Base-by-base conservation (phyloP, 2,113 vertebrate species). In the Patagioenas fasciata region DNA sequence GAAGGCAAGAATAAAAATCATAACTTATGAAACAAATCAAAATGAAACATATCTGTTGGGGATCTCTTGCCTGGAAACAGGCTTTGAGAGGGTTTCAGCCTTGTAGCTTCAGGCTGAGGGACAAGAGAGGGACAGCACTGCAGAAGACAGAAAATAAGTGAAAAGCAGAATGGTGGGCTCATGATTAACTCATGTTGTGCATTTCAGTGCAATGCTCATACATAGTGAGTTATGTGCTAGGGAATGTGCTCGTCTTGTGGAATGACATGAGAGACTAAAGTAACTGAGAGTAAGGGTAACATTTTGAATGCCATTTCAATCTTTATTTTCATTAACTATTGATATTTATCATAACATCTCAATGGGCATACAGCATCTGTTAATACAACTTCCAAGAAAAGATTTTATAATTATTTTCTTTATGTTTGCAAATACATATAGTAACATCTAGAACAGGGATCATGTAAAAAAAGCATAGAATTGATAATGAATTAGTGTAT, bases 401-500 rank as follows among this genome's bases (percentile, higher is more conserved):
- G 3, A 34, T 32, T 65, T 66, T 70, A 11, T 31, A 14, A 16
- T 28, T 56, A 29, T 56, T 57, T 71, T 40, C 26, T 42, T 42
- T 40, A 15, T 17, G 4, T 32, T 66, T 84, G n/a, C 6, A 11
- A 62, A n/a, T 12, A 5, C 6, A 21, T 34, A 11, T 14, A 58
- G 24, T 42, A 66, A 91, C 51, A 51, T 24, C 9, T 24, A 29
- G 78, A 71, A 21, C 10, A 26, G 4, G 11, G 4, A 81, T 1
- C 3, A 6, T 6, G 6, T 42, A n/a, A 15, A 15, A n/a, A 58
- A 74, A 77, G 4, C 15, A 31, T 7, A 65, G 3, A 10, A 36
- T 36, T 60, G 4, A 47, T 50, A 77, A 25, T 0, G 0, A 7
- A 54, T 31, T 62, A n/a, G 6, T 14, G 3, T 61, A 23, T 0